These are phyloP conservation scores for Lottia scabra DNA, from an alignment of 2,888 invertebrate species.

Conservation along the genomic window DNA sequence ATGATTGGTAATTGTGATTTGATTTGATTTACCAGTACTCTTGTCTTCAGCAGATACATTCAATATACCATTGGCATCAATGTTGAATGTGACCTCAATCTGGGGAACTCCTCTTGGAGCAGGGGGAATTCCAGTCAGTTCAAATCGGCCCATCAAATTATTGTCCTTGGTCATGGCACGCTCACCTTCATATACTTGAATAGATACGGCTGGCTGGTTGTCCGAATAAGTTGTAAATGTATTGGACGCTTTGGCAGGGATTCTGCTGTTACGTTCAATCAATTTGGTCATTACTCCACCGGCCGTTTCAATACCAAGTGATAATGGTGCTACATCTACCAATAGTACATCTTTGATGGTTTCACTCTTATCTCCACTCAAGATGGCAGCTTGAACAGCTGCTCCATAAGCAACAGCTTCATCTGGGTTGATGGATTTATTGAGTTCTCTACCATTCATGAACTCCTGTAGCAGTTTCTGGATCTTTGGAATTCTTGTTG, in stretches of 20 bases:
- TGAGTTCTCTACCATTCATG: conserved; percentile 58
- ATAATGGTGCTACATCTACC: conserved; percentile 74
- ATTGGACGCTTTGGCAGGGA: conserved; percentile 63
- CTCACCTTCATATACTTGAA: conserved; percentile 87
- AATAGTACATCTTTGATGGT: conserved; percentile 86
- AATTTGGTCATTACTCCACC: conserved; percentile 63
- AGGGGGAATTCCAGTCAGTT: conserved; percentile 61
- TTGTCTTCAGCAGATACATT: conserved; percentile 74
- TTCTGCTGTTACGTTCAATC: conserved; percentile 57
- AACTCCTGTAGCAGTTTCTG: conserved; percentile 62
- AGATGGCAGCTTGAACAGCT: conserved; percentile 71
- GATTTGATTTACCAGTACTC: conserved; percentile 83
- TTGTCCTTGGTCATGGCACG: conserved; percentile 96
- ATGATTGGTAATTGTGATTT: conserved; percentile 88
- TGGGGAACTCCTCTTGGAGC: conserved; percentile 63
- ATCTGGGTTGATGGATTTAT: conserved; percentile 83
- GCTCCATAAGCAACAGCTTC: conserved; percentile 87
- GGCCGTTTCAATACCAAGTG: conserved; percentile 74
- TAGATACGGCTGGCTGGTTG: conserved; percentile 76
- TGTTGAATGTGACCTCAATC: conserved; percentile 80
- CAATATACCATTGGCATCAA: conserved; percentile 88
- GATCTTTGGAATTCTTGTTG: conserved; percentile 63
- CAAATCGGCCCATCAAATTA: conserved; percentile 72
- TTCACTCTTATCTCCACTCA: conserved; percentile 78
- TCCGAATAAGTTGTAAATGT: conserved; percentile 89